These are phyloP conservation scores for Heloderma charlesbogerti DNA, from an alignment of 2,113 vertebrate genomes.

Conservation along the genomic window DNA sequence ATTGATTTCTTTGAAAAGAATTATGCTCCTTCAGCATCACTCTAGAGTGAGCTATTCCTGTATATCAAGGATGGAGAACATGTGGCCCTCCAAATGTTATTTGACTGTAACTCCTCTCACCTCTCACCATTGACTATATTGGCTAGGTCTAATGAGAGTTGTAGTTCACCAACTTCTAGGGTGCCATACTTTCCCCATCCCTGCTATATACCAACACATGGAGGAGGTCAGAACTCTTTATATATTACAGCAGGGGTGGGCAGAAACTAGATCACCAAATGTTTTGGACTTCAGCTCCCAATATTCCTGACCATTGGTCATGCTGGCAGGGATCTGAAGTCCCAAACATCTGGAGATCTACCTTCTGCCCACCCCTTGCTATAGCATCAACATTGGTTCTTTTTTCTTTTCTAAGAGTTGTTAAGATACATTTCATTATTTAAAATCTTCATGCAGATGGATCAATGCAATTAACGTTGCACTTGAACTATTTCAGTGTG, in stretches of 20 bases:
- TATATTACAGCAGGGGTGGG: neutral
- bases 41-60: neutral
- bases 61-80: neutral
- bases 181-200: neutral
- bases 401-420: neutral
- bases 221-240: neutral
- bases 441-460: conserved; percentile 58
- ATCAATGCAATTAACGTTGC: conserved; percentile 22
- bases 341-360: no score
- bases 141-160: no score
- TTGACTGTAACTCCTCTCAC: no score
- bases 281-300: no score
- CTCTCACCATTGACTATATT: no score
- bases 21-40: neutral
- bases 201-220: neutral
- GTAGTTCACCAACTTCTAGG: no score
- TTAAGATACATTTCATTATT: conserved; percentile 42
- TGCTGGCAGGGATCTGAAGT: no score
- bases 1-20: conserved; percentile 10
- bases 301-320: no score
- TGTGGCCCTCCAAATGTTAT: no score
- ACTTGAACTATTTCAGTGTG: conserved; percentile 26
- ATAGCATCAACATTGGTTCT: neutral
- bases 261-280: no score
- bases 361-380: neutral